Base-by-base conservation (phyloP, 92 coral and sea anemone genomes). In the Chrysogorgia sp. region DNA sequence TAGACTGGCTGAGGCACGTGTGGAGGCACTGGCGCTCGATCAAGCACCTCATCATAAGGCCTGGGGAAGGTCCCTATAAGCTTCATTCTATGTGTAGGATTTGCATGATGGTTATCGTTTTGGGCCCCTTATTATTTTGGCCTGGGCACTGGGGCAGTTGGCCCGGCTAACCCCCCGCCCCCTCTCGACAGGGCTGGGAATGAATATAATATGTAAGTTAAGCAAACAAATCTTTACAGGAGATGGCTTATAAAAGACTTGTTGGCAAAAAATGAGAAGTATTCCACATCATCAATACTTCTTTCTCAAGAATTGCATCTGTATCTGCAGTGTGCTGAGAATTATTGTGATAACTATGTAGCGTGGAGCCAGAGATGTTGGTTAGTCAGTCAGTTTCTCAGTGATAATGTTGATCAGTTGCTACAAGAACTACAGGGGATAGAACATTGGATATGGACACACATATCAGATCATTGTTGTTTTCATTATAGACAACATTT, bases 311-410 rank as follows among this genome's bases (percentile, higher is more conserved):
- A 94, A 61, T 76, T 94, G 66, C 82, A 71, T 3, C 28, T 91
- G 13, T 70, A 88, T 35, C 88, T 82, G 10, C 83, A 83, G 37
- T 87, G 90, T 65, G 97, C 88, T 15, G 98, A 89, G 65, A 63
- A 75, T 7, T 89, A 94, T 66, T 86, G 89, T 20, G 97, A 94
- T 67, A 91, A 94, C 77, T 94, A 91, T 83, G 82, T 85, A 15
- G 92, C 92, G 0, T 94, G 98, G 98, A 88, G 90, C 62, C 96
- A 94, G 81, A 71, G 97, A 29, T 88, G 90, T n/a, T 94, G 97
- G 98, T 83, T 94, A 13, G 85, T 89, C 35, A 88, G 83, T 24
- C 48, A 75, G 31, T 91, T 89, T 71, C 67, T 91, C 60, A 64
- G 81, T 35, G 63, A 85, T 24, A 86, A 83, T 56, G 82, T 77